phyloP scores from a whole-genome alignment of 2,888 invertebrate genomes.

The Ophion ellenae region DNA sequence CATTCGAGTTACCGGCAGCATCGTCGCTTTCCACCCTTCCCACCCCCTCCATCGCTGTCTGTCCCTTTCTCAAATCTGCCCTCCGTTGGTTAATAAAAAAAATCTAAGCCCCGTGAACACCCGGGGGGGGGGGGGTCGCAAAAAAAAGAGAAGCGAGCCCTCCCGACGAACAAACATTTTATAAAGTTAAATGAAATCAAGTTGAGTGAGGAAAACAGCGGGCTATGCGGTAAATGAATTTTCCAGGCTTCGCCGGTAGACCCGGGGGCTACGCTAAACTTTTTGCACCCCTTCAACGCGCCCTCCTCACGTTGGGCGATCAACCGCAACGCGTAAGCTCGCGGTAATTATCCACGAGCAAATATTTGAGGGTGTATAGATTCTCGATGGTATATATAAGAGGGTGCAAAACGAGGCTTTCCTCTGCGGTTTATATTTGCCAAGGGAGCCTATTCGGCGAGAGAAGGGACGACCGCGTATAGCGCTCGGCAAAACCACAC shows the following conservation, averaged over 20 bases:
- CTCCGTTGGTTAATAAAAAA: conserved; percentile 8
- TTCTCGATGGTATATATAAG: conserved; percentile 55
- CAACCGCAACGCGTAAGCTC: conserved; percentile 56
- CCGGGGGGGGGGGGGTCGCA: neutral
- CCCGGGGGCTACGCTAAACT: conserved; percentile 51
- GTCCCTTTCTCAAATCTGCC: conserved; percentile 6
- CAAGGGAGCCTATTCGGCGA: neutral
- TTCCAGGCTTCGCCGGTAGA: conserved; percentile 13
- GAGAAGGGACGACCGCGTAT: neutral
- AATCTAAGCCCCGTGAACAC: neutral
- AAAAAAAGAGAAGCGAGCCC: neutral
- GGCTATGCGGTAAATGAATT: conserved; percentile 60
- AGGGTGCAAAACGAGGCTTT: conserved; percentile 39
- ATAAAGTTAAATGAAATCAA: conserved; percentile 50
- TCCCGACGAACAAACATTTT: conserved; percentile 42
- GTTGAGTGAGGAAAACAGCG: conserved; percentile 41
- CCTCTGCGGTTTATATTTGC: conserved; percentile 29
- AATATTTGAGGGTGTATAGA: conserved; percentile 70
- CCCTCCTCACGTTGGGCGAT: conserved; percentile 47
- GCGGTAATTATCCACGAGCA: conserved; percentile 70
- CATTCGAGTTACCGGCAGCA: conserved; percentile 11
- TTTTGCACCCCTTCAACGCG: conserved; percentile 50
- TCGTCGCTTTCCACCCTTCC: neutral
- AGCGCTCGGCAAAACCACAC: neutral
- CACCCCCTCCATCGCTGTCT: neutral